Evolutionary conservation across 2,797 vertebrate genomes (phyloP), one percentile per base, ranked within the genome.

Genomic region (Macropodus opercularis): DNA sequence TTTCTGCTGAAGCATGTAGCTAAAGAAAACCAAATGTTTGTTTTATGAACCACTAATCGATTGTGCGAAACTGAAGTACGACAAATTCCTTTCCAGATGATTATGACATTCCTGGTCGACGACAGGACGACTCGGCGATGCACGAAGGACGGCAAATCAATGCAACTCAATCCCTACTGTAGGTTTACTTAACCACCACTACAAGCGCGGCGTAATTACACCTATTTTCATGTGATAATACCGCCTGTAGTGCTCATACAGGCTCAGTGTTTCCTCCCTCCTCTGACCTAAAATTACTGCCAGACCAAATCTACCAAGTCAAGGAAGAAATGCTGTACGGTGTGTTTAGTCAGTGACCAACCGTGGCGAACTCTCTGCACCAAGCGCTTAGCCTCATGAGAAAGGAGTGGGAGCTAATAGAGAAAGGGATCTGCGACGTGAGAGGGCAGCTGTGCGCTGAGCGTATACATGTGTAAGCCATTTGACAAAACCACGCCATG

Each of bases 391-490:
- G 63, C 48, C 85, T 80, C 69, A 69, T 75, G 83, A 88, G 81
- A 84, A 68, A 77, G 42, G 61, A 80, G 72, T 66, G 57, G 65
- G 73, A 87, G 71, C 70, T 71, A 75, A 79, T 77, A 75, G 74
- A 72, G 67, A 69, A 60, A 75, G 49, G 58, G 49, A 47, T 36
- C 26, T 17, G 39, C 22, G 58, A 77, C 22, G 40, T 77, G 74
- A 80, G 72, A 73, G 72, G 76, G 77, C 68, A 75, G 68, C 17
- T 24, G 27, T 5, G 54, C 68, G 68, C 60, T 51, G 68, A 47
- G 46, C 49, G 46, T 34, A n/a, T 76, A 83, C 89, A 91, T 85
- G 63, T 91, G 89, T 69, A 85, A 92, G 46, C 86, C 71, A 90
- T 91, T 92, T 91, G 34, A 80, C 58, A 79, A 80, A 81, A 26